phyloP scores from a whole-genome alignment of 2,888 invertebrate genomes.

The Theodoxus fluviatilis region DNA sequence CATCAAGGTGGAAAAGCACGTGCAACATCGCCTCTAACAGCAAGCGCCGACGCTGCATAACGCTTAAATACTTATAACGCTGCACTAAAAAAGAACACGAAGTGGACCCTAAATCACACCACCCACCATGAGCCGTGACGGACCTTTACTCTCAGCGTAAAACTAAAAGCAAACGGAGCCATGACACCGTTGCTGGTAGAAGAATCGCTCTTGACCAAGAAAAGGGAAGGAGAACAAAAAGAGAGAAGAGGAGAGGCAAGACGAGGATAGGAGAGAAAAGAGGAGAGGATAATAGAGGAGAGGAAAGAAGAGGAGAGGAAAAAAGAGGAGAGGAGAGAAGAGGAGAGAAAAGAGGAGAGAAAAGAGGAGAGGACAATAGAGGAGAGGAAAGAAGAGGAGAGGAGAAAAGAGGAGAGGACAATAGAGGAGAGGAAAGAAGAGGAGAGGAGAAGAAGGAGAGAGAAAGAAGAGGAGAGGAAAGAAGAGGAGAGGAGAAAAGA shows the following conservation, averaged over 20 bases:
- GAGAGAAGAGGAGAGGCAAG: neutral
- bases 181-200: too few relatives aligned
- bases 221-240: neutral
- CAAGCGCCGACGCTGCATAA: too few relatives aligned
- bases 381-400: neutral
- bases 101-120: too few relatives aligned
- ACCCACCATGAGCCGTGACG: too few relatives aligned
- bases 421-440: neutral
- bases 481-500: neutral
- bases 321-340: too few relatives aligned
- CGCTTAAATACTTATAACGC: too few relatives aligned
- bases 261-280: neutral
- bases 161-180: too few relatives aligned
- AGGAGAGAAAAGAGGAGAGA: neutral
- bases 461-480: neutral
- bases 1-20: too few relatives aligned
- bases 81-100: too few relatives aligned
- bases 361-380: neutral
- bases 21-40: too few relatives aligned
- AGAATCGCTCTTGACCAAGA: too few relatives aligned
- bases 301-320: neutral
- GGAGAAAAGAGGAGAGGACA: neutral
- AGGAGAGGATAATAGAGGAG: neutral
- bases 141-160: too few relatives aligned
- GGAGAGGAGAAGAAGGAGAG: neutral